phyloP scores from a whole-genome alignment of 2,113 vertebrate species.

The Speoplatyrhinus poulsoni region DNA sequence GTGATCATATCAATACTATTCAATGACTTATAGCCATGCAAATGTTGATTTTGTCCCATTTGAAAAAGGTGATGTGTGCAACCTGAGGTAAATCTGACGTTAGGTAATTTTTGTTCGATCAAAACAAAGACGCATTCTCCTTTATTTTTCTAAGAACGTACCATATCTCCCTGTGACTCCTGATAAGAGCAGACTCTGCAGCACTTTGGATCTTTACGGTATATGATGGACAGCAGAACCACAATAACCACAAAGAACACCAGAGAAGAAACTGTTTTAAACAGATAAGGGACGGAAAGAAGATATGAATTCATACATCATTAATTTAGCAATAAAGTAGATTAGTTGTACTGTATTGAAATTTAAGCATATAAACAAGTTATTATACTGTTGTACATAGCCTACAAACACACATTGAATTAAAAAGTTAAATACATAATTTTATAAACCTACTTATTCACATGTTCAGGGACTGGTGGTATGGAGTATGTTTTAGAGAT shows the following conservation, averaged over 20 bases:
- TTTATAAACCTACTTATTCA: too few relatives aligned
- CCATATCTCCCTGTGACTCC: conserved; percentile 74
- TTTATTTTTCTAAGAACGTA: conserved; percentile 38
- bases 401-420: too few relatives aligned
- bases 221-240: conserved; percentile 78
- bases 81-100: conserved; percentile 20
- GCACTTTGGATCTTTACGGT: conserved; percentile 77
- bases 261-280: conserved; percentile 73
- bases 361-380: too few relatives aligned
- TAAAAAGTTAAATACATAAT: too few relatives aligned
- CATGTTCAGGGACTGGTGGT: too few relatives aligned
- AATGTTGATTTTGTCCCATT: conserved; percentile 22
- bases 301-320: conserved; percentile 7
- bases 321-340: background rate
- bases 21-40: conserved; percentile 38
- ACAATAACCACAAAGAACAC: conserved; percentile 79
- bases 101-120: conserved; percentile 7
- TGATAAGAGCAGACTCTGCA: conserved; percentile 80
- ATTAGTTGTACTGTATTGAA: too few relatives aligned
- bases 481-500: too few relatives aligned
- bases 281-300: conserved; percentile 16
- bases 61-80: conserved; percentile 1
- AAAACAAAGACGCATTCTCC: background rate
- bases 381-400: too few relatives aligned
- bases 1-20: conserved; percentile 43